Evolutionary conservation across 2,888 invertebrate species (phyloP).

Genomic region (Microctonus hyperodae): DNA sequence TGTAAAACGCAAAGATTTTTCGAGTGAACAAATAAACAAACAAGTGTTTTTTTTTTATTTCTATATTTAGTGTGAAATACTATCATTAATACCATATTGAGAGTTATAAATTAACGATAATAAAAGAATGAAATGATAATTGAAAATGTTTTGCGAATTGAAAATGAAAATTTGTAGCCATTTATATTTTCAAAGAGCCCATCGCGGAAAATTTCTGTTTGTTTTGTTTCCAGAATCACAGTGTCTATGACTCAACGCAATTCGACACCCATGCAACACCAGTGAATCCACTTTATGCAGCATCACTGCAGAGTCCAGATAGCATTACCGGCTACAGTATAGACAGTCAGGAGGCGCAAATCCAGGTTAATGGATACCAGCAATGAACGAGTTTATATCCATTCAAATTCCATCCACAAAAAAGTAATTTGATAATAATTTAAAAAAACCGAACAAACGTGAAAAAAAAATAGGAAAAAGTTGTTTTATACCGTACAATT

Average conservation of each 20-base stretch:
- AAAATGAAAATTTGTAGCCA: neutral
- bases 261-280: constrained; percentile 73
- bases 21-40: neutral
- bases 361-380: constrained; percentile 59
- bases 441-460: too few species aligned
- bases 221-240: constrained; percentile 70
- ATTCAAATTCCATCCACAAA: constrained; percentile 20
- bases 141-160: neutral
- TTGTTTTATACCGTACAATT: too few species aligned
- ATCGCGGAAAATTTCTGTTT: constrained; percentile 38
- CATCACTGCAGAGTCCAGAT: constrained; percentile 76
- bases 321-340: constrained; percentile 71
- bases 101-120: neutral
- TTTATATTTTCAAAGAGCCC: constrained; percentile 30
- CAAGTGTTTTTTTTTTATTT: neutral
- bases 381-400: constrained; percentile 48
- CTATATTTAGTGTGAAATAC: neutral
- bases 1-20: constrained; percentile 1
- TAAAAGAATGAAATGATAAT: neutral
- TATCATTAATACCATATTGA: neutral
- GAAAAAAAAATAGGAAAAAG: neutral
- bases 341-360: constrained; percentile 59
- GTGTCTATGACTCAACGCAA: constrained; percentile 76
- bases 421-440: too few species aligned
- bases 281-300: constrained; percentile 73